These are phyloP conservation scores for Ceriagrion tenellum DNA, from an alignment of 2,888 invertebrate genomes.

Conservation along the genomic window DNA sequence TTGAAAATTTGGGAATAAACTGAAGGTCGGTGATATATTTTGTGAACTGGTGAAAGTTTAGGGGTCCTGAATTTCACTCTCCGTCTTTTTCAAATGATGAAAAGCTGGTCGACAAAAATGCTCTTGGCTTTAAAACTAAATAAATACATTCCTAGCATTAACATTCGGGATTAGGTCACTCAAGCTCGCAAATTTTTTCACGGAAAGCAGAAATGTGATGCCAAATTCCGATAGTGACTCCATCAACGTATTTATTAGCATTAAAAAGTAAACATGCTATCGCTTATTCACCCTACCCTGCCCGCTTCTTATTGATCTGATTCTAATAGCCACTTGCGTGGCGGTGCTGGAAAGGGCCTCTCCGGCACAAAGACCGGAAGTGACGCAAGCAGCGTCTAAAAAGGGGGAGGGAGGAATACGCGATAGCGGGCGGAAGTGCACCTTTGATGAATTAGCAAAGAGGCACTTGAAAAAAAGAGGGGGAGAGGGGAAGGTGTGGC, in stretches of 20 bases:
- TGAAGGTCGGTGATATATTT: too few species aligned
- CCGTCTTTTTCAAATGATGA: too few species aligned
- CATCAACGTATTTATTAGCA: background rate
- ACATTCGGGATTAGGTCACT: background rate
- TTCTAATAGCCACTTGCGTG: slow-evolving; percentile 48
- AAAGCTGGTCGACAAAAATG: too few species aligned
- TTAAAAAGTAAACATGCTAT: background rate
- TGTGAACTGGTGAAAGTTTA: too few species aligned
- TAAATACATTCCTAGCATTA: background rate
- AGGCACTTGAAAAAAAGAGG: slow-evolving; percentile 2
- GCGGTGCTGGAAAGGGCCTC: background rate
- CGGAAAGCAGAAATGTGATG: background rate
- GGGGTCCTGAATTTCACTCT: too few species aligned
- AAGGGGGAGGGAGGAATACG: background rate
- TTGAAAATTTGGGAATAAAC: too few species aligned
- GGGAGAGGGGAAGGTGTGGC: background rate
- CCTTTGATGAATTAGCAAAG: slow-evolving; percentile 66
- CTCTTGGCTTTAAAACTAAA: background rate
- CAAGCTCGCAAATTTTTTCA: background rate
- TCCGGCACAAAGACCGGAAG: slow-evolving; percentile 19
- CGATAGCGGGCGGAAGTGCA: slow-evolving; percentile 54
- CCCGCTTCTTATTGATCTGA: slow-evolving; percentile 42
- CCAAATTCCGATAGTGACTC: background rate
- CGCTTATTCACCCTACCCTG: background rate
- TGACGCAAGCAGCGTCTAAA: slow-evolving; percentile 43